Evolutionary conservation across 2,797 vertebrate species (phyloP).

Genomic region (Siniperca scherzeri): DNA sequence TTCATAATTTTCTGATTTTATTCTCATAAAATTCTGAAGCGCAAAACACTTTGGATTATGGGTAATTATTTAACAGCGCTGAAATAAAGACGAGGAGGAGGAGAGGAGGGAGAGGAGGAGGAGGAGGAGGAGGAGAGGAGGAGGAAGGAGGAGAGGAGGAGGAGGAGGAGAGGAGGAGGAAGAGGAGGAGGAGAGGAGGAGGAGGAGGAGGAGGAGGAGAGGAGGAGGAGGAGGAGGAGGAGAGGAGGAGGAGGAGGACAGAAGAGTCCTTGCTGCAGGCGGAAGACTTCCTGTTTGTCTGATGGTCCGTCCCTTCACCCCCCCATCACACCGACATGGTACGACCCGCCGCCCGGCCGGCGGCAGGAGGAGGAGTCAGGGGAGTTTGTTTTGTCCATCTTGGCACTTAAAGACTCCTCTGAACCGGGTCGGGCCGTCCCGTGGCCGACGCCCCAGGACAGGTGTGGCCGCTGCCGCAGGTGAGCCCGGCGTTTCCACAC

Average conservation of each 20-base stretch:
- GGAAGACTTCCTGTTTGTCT: constrained; percentile 27
- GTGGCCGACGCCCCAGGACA: neutral
- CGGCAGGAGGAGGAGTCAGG: constrained; percentile 12
- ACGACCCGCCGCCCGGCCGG: neutral
- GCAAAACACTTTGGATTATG: constrained; percentile 2
- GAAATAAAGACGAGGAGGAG: neutral
- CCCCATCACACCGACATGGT: constrained; percentile 4
- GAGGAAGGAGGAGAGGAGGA: fast-evolving
- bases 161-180: neutral
- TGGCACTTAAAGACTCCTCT: constrained; percentile 58
- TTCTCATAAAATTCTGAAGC: too few relatives aligned
- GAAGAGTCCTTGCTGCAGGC: constrained; percentile 8
- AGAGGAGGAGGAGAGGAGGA: too few relatives aligned
- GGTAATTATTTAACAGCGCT: neutral
- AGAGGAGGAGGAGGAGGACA: neutral
- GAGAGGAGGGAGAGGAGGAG: neutral
- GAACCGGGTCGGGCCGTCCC: too few relatives aligned
- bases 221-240: neutral
- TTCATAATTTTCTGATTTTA: too few relatives aligned
- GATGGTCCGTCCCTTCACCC: constrained; percentile 8
- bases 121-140: fast-evolving
- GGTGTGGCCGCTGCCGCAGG: neutral
- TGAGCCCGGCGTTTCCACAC: neutral
- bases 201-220: neutral
- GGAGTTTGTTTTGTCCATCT: constrained; percentile 25